Evolutionary conservation across 2,888 invertebrate species (phyloP).

Genomic region (Lomographa bimaculata): DNA sequence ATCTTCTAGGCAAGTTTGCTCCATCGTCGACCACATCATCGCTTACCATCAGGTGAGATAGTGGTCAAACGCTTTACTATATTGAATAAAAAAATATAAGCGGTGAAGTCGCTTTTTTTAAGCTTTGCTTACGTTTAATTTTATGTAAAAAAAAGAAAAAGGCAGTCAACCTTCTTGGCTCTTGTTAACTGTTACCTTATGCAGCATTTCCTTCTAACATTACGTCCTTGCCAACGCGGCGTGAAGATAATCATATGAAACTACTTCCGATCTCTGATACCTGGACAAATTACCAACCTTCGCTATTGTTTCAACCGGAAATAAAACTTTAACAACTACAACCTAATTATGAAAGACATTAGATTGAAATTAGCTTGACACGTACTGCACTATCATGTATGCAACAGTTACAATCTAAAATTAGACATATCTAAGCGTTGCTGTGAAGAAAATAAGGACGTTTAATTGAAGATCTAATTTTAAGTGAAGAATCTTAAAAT

Average conservation of each 20-base stretch:
- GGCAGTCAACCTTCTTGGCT: conserved; percentile 7
- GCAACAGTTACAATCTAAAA: too few species aligned
- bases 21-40: too few species aligned
- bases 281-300: conserved; percentile 41
- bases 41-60: too few species aligned
- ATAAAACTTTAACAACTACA: conserved; percentile 17
- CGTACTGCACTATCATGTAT: background rate
- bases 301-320: conserved; percentile 45
- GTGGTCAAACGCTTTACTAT: too few species aligned
- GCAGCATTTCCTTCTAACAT: conserved; percentile 23
- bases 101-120: too few species aligned
- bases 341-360: conserved; percentile 24
- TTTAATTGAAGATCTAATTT: background rate
- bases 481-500: background rate
- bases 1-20: too few species aligned
- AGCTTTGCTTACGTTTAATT: too few species aligned
- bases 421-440: background rate
- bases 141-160: too few species aligned
- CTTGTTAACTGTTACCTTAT: background rate
- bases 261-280: conserved; percentile 37
- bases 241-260: conserved; percentile 40
- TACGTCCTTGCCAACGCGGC: conserved; percentile 33
- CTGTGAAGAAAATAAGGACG: background rate
- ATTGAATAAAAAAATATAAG: too few species aligned
- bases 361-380: conserved; percentile 23